Evolutionary conservation across 2,113 vertebrate genomes (phyloP).

Genomic region (Apaloderma vittatum): DNA sequence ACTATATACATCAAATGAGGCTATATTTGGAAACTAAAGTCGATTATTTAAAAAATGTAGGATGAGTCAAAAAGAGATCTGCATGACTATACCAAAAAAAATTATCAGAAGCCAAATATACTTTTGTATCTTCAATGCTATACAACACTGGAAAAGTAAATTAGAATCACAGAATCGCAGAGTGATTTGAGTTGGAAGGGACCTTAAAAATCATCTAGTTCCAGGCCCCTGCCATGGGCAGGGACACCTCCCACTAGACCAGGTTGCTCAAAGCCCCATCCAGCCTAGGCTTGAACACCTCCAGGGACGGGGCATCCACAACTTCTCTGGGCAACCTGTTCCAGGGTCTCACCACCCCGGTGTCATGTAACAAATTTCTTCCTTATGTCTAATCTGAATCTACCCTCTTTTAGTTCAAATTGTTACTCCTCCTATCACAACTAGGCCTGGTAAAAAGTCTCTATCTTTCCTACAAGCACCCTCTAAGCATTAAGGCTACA

Average conservation of each 20-base stretch:
- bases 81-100: not conserved
- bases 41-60: constrained; percentile 15
- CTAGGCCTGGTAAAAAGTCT: not conserved
- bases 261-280: not conserved
- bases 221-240: not conserved
- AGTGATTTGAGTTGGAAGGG: not conserved
- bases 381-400: not conserved
- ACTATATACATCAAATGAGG: not conserved
- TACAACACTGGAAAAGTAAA: not conserved
- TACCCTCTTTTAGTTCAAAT: not conserved
- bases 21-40: not conserved
- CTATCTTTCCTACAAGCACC: not conserved
- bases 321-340: not conserved
- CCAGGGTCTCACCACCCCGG: not conserved
- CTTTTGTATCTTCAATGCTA: not conserved
- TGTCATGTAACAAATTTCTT: not conserved
- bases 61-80: not conserved
- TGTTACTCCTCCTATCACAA: not conserved
- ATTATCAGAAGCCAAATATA: not conserved
- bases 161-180: not conserved
- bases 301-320: not conserved
- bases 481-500: not conserved
- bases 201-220: not conserved
- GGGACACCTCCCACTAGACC: not conserved
- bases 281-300: not conserved